These are phyloP conservation scores for Promerops cafer DNA, from an alignment of 2,113 vertebrate genomes.

Conservation along the genomic window DNA sequence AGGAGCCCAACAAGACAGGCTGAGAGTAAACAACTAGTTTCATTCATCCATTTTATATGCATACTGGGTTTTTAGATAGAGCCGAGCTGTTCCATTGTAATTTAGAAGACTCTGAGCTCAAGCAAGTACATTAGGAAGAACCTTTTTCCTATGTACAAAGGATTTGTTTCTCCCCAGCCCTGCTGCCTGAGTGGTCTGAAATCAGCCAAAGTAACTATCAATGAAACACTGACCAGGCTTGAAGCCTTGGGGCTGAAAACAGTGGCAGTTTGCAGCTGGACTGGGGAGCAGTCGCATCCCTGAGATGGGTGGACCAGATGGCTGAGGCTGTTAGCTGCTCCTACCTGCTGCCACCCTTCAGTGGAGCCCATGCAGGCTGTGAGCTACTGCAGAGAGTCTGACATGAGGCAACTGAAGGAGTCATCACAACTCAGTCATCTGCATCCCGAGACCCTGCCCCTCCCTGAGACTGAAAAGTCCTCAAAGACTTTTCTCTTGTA, in stretches of 20 bases:
- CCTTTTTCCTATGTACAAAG: fast-evolving
- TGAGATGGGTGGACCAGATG: background rate
- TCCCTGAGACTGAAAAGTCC: background rate
- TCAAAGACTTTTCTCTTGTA: background rate
- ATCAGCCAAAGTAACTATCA: background rate
- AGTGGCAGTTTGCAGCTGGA: background rate
- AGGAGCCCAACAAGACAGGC: background rate
- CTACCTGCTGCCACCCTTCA: background rate
- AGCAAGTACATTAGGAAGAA: background rate
- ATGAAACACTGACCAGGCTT: background rate
- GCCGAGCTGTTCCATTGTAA: background rate
- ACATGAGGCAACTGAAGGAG: background rate
- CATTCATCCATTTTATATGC: background rate
- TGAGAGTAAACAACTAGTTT: background rate
- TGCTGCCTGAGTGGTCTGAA: background rate
- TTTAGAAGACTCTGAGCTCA: background rate
- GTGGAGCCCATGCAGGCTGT: background rate
- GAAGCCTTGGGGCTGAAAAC: background rate
- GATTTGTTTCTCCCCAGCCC: background rate
- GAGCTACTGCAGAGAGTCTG: background rate
- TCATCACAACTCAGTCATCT: background rate
- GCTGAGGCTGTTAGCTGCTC: background rate
- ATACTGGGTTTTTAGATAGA: background rate
- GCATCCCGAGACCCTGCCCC: background rate
- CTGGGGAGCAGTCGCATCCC: background rate